Base-by-base conservation (phyloP, 2,797 vertebrate genomes). In the Cynopterus sphinx region DNA sequence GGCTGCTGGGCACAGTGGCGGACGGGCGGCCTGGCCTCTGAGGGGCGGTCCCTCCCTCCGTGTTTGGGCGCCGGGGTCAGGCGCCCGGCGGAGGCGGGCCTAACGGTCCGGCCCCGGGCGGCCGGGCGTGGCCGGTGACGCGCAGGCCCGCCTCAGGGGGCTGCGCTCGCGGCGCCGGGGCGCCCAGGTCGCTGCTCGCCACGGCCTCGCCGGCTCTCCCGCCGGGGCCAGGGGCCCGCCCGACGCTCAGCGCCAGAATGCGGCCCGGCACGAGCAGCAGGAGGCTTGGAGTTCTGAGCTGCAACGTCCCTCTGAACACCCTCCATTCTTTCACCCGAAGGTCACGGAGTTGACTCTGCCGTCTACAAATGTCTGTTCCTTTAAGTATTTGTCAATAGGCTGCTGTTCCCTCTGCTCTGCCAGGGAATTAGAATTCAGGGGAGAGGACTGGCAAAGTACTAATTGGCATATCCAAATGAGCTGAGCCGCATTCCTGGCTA, bases 391-490 rank as follows among this genome's bases (percentile, higher is more conserved):
- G 94, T 92, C 92, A 96, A 87, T 91, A 79, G 95, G 51, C 87
- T 51, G 79, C 84, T 91, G 95, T 96, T 87, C 81, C 4, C 59
- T 87, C 43, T 77, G 28, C 86, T 70, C 81, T 81, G 89, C 78
- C 74, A 83, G 88, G 96, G 96, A 94, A 93, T 98, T 97, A 97
- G 91, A 87, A 96, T 97, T 82, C 90, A 83, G 67, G 41, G 78
- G 91, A 81, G 88, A 97, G 84, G 67, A 53, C 84, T 93, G 95
- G 96, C 95, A 97, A 97, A 97, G 96, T 97, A 96, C 96, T 95
- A 91, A 95, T 97, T 55, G 74, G 87, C 68, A 7, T 73, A 71
- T 96, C 95, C 90, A 70, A 91, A 83, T 31, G 90, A 94, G 96
- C 92, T 95, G 97, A 98, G 96, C 96, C 94, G 91, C 81, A 87